phyloP scores from a whole-genome alignment of 2,113 vertebrate genomes.

The Chitala chitala region DNA sequence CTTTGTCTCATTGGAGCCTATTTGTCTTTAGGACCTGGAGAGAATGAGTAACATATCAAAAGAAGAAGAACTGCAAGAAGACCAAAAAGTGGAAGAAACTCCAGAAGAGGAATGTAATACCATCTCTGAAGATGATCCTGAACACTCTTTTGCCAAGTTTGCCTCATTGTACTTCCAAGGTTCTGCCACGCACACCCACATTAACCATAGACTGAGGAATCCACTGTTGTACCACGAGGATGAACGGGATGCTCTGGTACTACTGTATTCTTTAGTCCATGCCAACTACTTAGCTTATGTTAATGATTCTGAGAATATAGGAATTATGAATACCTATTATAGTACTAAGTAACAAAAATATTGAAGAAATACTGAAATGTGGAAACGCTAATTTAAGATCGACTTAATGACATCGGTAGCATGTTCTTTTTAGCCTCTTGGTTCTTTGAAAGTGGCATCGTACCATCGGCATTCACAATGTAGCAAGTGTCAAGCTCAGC shows the following conservation, averaged over 20 bases:
- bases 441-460: not conserved
- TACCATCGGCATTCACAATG: not conserved
- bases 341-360: not conserved
- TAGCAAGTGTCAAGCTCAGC: not conserved
- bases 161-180: slow-evolving; percentile 76
- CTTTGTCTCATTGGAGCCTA: not conserved
- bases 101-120: slow-evolving; percentile 43
- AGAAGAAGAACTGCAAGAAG: not conserved
- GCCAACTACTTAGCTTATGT: not conserved
- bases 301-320: not conserved
- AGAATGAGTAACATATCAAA: slow-evolving; percentile 40
- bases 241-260: slow-evolving; percentile 71
- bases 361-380: not conserved
- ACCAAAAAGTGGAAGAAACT: not conserved
- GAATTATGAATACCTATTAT: not conserved
- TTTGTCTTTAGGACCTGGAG: slow-evolving; percentile 71
- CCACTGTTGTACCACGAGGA: slow-evolving; percentile 84
- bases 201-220: slow-evolving; percentile 61
- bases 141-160: slow-evolving; percentile 80
- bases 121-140: slow-evolving; percentile 27
- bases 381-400: too few species aligned
- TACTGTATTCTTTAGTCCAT: not conserved
- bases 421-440: not conserved
- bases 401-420: not conserved
- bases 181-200: slow-evolving; percentile 64